These are phyloP conservation scores for Amaurobius ferox DNA, from an alignment of 2,888 invertebrate species.

Conservation along the genomic window DNA sequence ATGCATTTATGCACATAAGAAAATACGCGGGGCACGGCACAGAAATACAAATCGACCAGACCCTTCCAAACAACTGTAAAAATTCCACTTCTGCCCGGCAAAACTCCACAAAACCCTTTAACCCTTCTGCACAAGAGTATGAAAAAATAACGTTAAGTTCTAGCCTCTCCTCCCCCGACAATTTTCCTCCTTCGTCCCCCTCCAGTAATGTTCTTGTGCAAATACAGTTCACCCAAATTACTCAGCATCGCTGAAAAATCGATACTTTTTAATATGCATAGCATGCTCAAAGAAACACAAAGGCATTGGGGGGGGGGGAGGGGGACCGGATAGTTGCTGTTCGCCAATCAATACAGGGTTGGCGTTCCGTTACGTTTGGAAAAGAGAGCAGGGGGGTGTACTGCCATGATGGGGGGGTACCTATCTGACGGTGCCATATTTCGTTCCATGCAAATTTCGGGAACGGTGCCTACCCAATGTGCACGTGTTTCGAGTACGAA, in stretches of 20 bases:
- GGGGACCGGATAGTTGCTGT: constrained; percentile 16
- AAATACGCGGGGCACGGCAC: constrained; percentile 20
- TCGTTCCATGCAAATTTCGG: constrained; percentile 67
- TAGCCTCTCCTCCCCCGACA: constrained; percentile 32
- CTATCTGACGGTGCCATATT: constrained; percentile 70
- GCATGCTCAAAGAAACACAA: constrained; percentile 74
- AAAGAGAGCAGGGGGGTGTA: constrained; percentile 40
- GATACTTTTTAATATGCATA: constrained; percentile 76
- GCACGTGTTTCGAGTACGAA: constrained; percentile 67
- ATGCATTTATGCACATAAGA: constrained; percentile 69
- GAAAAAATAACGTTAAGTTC: constrained; percentile 45
- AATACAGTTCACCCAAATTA: constrained; percentile 73
- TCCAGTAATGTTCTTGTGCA: constrained; percentile 70
- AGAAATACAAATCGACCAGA: constrained; percentile 68
- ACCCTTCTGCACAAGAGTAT: constrained; percentile 10
- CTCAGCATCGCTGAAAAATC: constrained; percentile 74
- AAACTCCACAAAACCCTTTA: constrained; percentile 55
- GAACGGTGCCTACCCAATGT: not conserved
- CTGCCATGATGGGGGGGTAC: constrained; percentile 21
- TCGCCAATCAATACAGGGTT: constrained; percentile 63
- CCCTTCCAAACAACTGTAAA: constrained; percentile 55
- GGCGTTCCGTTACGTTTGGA: constrained; percentile 34
- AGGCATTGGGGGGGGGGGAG: constrained; percentile 52
- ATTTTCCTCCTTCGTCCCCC: constrained; percentile 22
- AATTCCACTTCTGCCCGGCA: constrained; percentile 54